A percentile compares a stretch with the other conserved stretches of the same genome.
Conservation (phyloP, 1,140 invertebrate genomes). For the Drosophila kohkoa region DNA sequence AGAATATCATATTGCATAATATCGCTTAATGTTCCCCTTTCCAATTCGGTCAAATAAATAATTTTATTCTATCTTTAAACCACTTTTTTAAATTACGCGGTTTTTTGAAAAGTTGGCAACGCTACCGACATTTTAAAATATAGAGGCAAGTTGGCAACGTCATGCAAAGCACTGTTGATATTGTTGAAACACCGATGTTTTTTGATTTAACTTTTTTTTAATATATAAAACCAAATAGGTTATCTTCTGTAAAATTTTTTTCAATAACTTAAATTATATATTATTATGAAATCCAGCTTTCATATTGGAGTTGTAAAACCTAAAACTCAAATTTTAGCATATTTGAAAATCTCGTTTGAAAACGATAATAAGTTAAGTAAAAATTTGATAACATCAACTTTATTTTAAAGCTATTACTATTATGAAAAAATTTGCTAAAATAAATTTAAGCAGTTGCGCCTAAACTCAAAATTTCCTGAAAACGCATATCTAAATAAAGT, state of each 20-base stretch:
- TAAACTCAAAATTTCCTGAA: neutral
- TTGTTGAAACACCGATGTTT: conserved; percentile 9
- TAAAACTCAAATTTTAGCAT: too few species aligned
- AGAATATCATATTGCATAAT: conserved; percentile 41
- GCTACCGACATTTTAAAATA: neutral
- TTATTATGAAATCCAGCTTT: too few species aligned
- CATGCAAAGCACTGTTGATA: conserved; percentile 28
- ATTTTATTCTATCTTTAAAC: conserved; percentile 39
- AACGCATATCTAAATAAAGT: neutral
- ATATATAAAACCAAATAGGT: too few species aligned
- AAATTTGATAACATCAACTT: too few species aligned
- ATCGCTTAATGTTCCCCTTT: conserved; percentile 60
- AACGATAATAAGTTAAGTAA: too few species aligned
- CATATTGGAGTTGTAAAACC: too few species aligned
- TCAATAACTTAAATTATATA: too few species aligned
- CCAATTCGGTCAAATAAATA: conserved; percentile 58
- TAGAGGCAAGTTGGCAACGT: conserved; percentile 7
- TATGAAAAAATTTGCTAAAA: neutral
- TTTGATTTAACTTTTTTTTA: too few species aligned
- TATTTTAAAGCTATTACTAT: too few species aligned
- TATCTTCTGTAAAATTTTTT: too few species aligned
- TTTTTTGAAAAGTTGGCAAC: conserved; percentile 22
- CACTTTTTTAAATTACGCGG: conserved; percentile 18
- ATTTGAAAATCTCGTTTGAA: too few species aligned
- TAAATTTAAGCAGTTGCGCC: neutral